Evolutionary conservation across 2,113 vertebrate species (phyloP).

Genomic region (Xiphorhynchus elegans): DNA sequence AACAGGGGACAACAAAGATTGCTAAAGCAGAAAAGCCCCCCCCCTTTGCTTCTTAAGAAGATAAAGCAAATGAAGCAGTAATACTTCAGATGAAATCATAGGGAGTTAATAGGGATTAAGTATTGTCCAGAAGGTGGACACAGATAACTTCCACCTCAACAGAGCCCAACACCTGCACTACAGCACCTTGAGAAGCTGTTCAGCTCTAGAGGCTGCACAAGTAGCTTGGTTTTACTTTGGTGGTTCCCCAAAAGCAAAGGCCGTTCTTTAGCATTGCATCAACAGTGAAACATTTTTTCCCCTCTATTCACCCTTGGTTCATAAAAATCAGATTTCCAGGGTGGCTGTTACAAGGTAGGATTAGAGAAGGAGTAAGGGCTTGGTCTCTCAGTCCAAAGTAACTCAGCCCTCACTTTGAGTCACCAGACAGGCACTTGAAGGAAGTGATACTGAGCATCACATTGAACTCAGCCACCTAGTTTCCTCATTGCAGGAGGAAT

Average conservation of each 20-base stretch:
- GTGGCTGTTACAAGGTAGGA: background rate
- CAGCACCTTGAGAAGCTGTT: accelerated
- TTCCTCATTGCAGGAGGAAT: conserved; percentile 3
- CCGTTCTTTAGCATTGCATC: background rate
- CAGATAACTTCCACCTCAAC: background rate
- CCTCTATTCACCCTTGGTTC: background rate
- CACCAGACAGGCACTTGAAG: background rate
- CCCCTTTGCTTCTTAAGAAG: background rate
- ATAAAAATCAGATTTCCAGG: background rate
- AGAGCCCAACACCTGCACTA: background rate
- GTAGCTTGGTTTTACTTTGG: background rate
- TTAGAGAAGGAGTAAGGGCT: background rate
- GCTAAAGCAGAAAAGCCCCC: background rate
- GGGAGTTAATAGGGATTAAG: background rate
- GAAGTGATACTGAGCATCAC: background rate
- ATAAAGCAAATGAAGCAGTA: background rate
- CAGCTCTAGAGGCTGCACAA: background rate
- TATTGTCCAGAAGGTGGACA: background rate
- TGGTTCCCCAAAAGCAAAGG: background rate
- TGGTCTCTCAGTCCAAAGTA: background rate
- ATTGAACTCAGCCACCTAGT: background rate
- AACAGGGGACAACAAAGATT: background rate
- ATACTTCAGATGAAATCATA: background rate
- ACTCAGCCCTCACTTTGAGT: background rate
- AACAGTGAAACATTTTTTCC: background rate